phyloP scores from a whole-genome alignment of 1,140 invertebrate species.

The Amyelois transitella region DNA sequence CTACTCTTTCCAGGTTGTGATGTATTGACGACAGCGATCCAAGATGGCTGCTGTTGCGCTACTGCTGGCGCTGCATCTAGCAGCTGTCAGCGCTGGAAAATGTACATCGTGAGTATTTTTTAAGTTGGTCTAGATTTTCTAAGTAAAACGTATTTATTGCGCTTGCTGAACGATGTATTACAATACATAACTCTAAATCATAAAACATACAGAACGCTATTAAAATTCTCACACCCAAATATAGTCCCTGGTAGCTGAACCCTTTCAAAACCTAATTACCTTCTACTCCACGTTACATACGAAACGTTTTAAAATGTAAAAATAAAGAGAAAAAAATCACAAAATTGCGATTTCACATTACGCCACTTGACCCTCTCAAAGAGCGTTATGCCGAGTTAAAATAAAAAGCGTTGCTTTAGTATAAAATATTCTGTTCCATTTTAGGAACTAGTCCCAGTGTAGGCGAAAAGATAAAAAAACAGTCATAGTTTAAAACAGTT shows the following conservation, averaged over 20 bases:
- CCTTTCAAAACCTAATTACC: too few relatives aligned
- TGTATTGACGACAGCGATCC: background rate
- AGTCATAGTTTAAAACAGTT: too few relatives aligned
- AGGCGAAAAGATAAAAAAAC: too few relatives aligned
- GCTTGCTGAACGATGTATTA: too few relatives aligned
- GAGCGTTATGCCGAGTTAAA: slow-evolving; percentile 20
- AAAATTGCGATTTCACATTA: slow-evolving; percentile 6
- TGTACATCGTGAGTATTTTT: slow-evolving; percentile 56
- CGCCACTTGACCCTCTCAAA: slow-evolving; percentile 46
- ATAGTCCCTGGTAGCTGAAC: too few relatives aligned
- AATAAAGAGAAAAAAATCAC: background rate
- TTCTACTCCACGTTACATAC: background rate
- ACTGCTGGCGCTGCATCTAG: slow-evolving; percentile 37
- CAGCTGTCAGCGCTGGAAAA: slow-evolving; percentile 45
- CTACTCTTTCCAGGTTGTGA: background rate
- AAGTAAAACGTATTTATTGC: too few relatives aligned
- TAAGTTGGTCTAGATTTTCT: too few relatives aligned
- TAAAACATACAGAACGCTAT: too few relatives aligned
- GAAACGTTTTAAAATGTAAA: background rate
- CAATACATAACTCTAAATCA: too few relatives aligned
- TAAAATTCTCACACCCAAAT: too few relatives aligned
- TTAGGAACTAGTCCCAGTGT: slow-evolving; percentile 22
- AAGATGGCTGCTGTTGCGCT: slow-evolving; percentile 42
- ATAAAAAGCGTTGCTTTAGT: slow-evolving; percentile 29
- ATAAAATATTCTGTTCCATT: slow-evolving; percentile 27